phyloP scores from a whole-genome alignment of 2,797 vertebrate genomes.

The Etheostoma nigrum region DNA sequence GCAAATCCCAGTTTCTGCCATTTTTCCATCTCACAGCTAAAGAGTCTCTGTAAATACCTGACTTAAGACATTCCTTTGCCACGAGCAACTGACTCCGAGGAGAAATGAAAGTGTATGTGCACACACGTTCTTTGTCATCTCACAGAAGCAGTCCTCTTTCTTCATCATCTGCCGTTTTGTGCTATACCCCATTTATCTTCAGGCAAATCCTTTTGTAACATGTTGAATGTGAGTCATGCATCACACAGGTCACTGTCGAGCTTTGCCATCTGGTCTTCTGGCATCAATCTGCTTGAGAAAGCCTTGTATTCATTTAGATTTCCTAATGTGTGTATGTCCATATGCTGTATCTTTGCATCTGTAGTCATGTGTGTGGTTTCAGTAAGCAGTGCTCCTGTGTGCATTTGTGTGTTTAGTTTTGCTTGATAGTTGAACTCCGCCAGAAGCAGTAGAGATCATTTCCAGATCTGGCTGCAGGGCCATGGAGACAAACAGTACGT shows the following conservation, averaged over 20 bases:
- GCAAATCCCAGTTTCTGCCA: constrained; percentile 13
- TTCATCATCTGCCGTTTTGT: constrained; percentile 48
- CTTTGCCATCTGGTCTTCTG: constrained; percentile 32
- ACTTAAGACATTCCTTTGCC: constrained; percentile 31
- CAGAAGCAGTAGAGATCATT: constrained; percentile 48
- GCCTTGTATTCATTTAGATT: constrained; percentile 33
- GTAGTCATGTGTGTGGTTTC: constrained; percentile 6
- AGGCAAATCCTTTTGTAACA: constrained; percentile 60
- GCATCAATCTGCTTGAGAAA: constrained; percentile 47
- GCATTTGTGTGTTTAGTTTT: constrained; percentile 35
- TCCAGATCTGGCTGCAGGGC: constrained; percentile 51
- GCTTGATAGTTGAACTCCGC: constrained; percentile 28
- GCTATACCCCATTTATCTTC: constrained; percentile 57
- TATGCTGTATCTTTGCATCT: background rate
- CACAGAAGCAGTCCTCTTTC: constrained; percentile 46
- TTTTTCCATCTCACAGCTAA: constrained; percentile 20
- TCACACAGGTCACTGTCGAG: constrained; percentile 53
- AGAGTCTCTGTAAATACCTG: constrained; percentile 2
- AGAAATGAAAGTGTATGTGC: constrained; percentile 48
- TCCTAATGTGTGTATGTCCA: background rate
- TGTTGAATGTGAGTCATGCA: constrained; percentile 60
- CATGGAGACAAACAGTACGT: constrained; percentile 47
- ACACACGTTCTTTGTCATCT: constrained; percentile 35
- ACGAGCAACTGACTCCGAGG: constrained; percentile 31
- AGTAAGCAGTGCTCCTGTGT: constrained; percentile 8